A percentile compares a stretch with the other conserved stretches of the same genome.
Evolutionary conservation across 1,140 invertebrate species (phyloP).

Genomic region (Lepidurus couesii): DNA sequence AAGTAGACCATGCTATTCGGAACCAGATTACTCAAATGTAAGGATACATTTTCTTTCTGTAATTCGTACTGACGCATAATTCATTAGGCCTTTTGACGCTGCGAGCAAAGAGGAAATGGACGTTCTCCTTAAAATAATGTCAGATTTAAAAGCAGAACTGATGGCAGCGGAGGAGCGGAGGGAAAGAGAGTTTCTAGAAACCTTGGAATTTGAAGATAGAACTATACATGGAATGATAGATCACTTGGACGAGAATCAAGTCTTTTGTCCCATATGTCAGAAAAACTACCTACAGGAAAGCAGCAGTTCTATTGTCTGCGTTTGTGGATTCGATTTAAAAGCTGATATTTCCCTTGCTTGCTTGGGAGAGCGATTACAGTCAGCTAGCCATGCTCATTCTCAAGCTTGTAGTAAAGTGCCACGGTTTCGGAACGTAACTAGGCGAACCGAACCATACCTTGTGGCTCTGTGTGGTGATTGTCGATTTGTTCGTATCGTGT

Average conservation of each 20-base stretch:
- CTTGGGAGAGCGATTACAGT: not conserved
- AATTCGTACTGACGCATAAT: not conserved
- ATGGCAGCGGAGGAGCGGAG: not conserved
- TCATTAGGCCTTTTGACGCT: not conserved
- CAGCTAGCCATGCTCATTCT: not conserved
- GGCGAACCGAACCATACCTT: not conserved
- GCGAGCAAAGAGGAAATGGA: not conserved
- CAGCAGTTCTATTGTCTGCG: not conserved
- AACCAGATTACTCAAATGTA: not conserved
- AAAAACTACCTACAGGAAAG: conserved; percentile 2
- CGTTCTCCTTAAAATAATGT: not conserved
- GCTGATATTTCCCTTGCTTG: not conserved
- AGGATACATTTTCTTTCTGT: not conserved
- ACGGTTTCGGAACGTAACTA: not conserved
- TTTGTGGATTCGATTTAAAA: not conserved
- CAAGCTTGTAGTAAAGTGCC: not conserved
- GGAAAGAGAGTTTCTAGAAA: not conserved
- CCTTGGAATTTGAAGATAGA: not conserved
- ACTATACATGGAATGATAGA: not conserved
- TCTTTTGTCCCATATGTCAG: not conserved
- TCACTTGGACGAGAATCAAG: conserved; percentile 11
- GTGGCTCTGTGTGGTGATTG: not conserved
- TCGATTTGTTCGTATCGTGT: not conserved
- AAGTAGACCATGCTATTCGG: not conserved
- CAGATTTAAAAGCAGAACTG: not conserved